Evolutionary conservation across 1,140 invertebrate genomes (phyloP), one percentile per base, ranked within the genome.

Genomic region (Paralvinella palmiformis): DNA sequence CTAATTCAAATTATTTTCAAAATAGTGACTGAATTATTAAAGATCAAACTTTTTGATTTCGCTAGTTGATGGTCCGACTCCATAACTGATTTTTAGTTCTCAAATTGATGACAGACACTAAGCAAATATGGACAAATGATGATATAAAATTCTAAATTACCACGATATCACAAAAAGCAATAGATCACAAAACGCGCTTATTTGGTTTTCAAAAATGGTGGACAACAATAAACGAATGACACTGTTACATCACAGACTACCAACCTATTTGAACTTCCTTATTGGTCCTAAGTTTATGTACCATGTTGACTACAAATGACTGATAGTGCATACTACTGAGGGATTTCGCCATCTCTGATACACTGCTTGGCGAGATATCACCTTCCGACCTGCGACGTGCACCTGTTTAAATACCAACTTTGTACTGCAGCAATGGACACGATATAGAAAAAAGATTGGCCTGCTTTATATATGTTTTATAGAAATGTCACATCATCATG

Each of bases 201-300:
- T 27, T 50, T 7, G 4, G 20, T 27, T 6, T 15, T 27, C 20
- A 50, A 15, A 50, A 6, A 15, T 22, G 45, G 45, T 6, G 20
- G 15, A 50, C 15, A 15, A 50, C 20, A 27, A 10, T 27, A 15
- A 50, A n/a, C 6, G 20, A 50, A n/a, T n/a, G n/a, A 17, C 4
- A 50, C 17, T 4, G 27, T n/a, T n/a, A 6, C 45, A 50, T 5
- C 45, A 57, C 58, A 60, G 35, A 48, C 27, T 35, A 65, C 72
- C 71, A 71, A 84, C 84, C 90, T 44, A 95, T 81, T 71, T 90
- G 88, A 4, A 94, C 89, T 69, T 91, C 88, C 31, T 87, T 88
- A 75, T 90, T 93, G 48, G 10, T 89, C 83, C 70, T 88, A 80
- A 57, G 33, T 57, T 57, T 57, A 32, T 36, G 55, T 20, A 2